These are phyloP conservation scores for Muscicapa comitata DNA, from an alignment of 2,797 vertebrate genomes.

Conservation along the genomic window DNA sequence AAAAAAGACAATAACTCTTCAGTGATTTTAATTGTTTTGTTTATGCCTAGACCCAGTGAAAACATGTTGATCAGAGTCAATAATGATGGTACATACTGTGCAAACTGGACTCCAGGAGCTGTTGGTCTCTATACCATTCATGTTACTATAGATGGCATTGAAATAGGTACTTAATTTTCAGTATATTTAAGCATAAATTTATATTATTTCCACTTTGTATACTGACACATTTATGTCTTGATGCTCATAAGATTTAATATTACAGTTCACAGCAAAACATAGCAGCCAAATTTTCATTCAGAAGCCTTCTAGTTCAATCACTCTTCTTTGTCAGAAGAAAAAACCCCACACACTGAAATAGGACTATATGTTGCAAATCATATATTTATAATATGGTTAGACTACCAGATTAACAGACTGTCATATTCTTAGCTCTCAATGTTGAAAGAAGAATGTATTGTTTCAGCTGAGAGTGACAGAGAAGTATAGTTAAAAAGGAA, in stretches of 20 bases:
- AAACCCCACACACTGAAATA: neutral
- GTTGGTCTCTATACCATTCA: slow-evolving; percentile 97
- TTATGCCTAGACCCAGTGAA: slow-evolving; percentile 89
- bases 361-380: neutral
- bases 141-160: slow-evolving; percentile 98
- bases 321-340: neutral
- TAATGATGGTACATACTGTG: slow-evolving; percentile 97
- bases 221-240: neutral
- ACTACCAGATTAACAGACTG: neutral
- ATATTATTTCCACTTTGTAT: neutral
- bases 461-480: neutral
- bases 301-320: neutral
- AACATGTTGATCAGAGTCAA: slow-evolving; percentile 99
- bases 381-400: neutral
- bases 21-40: neutral
- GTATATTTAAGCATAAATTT: neutral
- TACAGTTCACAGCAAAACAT: neutral
- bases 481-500: neutral
- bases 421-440: neutral
- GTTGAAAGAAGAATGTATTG: neutral
- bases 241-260: neutral
- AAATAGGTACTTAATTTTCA: slow-evolving; percentile 85
- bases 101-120: slow-evolving; percentile 99
- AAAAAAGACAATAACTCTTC: neutral
- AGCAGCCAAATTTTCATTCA: neutral